Base-by-base conservation (phyloP, 2,113 vertebrate genomes). In the Gracilinanus agilis region DNA sequence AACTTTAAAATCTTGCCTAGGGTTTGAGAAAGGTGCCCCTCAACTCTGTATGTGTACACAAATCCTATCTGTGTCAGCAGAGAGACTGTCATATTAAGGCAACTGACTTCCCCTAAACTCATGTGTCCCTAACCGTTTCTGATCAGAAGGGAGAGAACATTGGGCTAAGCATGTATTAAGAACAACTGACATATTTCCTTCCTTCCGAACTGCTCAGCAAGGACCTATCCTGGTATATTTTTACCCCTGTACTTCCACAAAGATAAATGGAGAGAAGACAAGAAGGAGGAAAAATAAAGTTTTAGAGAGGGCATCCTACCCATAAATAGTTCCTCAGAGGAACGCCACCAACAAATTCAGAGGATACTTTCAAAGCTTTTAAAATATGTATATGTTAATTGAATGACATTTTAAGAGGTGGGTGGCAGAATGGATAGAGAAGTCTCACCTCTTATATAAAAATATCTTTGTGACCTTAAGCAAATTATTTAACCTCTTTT, bases 291-390 rank as follows among this genome's bases (percentile, higher is more conserved):
- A 75, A 83, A 83, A 40, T 75, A 34, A 21, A 83, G n/a, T 40
- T 83, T 83, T 40, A 83, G 34, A 40, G 53, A 88, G 91, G 94
- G 55, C 94, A 92, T 89, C 92, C 95, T 91, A 89, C 92, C 91
- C 93, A 49, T 90, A 94, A 94, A 96, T 90, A 90, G 61, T 58
- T 90, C 89, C 94, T 95, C 95, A 44, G 54, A 93, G 93, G 92
- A 83, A 92, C 90, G 53, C 90, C 88, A 94, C 91, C 94, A 61
- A 92, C 94, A 95, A 95, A 94, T 90, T 91, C 16, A 93, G 94
- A 96, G 89, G 92, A 94, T 91, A 89, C 95, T 95, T 95, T 49
- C 44, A 97, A 94, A 92, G 92, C 95, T 83, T 83, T 83, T 83
- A 83, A 40, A 13, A n/a, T 83, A 23, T 21, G 54, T 54, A 16